Conservation (phyloP, 1,140 invertebrate genomes). For the Trichogramma pretiosum region DNA sequence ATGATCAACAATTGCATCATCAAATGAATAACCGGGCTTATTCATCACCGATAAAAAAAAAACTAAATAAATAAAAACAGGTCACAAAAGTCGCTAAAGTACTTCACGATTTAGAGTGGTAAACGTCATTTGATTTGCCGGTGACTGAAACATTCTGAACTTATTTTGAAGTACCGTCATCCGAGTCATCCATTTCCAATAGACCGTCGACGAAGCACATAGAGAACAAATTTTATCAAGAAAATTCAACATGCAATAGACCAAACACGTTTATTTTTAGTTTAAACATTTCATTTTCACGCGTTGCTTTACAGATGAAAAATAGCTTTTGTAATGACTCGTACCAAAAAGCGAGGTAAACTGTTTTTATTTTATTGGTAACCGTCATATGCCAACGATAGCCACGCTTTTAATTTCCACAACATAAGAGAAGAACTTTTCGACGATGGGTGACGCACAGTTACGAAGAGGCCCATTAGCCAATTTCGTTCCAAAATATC, state of each 20-base stretch:
- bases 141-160: background rate
- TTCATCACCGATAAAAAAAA: background rate
- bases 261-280: background rate
- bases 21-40: background rate
- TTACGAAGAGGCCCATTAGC: too few species aligned
- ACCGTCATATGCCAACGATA: too few species aligned
- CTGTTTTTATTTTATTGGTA: background rate
- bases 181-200: background rate
- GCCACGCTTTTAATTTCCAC: too few species aligned
- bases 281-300: background rate
- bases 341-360: background rate
- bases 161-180: constrained; percentile 6
- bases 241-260: background rate
- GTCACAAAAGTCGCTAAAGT: background rate
- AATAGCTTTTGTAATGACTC: background rate
- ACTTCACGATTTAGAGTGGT: background rate
- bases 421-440: too few species aligned
- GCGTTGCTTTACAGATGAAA: constrained; percentile 6
- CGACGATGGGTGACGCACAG: too few species aligned
- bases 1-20: background rate
- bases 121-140: background rate
- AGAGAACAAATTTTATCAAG: too few species aligned
- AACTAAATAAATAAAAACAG: background rate
- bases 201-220: too few species aligned
- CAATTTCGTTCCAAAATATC: too few species aligned